Conservation (phyloP, 2,113 vertebrate genomes). For the Pogona vitticeps region DNA sequence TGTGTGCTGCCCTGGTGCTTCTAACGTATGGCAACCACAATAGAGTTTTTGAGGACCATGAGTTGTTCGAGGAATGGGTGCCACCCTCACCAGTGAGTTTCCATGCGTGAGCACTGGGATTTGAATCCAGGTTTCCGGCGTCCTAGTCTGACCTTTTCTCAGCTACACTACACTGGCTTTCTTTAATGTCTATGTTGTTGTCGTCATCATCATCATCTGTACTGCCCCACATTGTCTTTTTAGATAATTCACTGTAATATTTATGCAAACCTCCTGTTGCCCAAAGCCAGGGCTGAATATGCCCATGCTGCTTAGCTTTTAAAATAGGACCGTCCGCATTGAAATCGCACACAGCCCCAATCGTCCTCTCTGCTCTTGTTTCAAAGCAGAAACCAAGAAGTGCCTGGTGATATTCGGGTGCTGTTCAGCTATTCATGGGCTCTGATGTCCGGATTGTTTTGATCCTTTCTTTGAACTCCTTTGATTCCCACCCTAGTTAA, state of each 20-base stretch:
- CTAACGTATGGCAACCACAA: no score
- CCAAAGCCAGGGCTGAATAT: constrained; percentile 54
- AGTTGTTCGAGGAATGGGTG: no score
- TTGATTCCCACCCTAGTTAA: constrained; percentile 68
- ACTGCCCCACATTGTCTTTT: background rate
- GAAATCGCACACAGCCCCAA: no score
- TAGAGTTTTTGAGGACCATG: no score
- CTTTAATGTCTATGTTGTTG: no score
- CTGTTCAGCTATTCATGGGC: constrained; percentile 62
- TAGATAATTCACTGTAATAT: background rate
- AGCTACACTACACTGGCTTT: no score
- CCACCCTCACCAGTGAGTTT: no score
- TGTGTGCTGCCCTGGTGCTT: no score
- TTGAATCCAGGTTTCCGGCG: no score
- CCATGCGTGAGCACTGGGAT: no score
- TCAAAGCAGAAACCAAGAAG: constrained; percentile 74
- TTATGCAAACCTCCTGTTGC: background rate
- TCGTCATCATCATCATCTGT: background rate
- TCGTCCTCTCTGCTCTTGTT: constrained; percentile 56
- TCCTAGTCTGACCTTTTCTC: no score
- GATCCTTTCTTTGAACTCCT: constrained; percentile 82
- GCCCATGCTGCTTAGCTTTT: constrained; percentile 49
- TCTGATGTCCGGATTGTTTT: constrained; percentile 75
- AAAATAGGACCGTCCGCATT: constrained; percentile 53
- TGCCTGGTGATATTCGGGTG: constrained; percentile 72